Evolutionary conservation across 2,113 vertebrate species (phyloP), one percentile per base, ranked within the genome.

Genomic region (Climacteris rufus): DNA sequence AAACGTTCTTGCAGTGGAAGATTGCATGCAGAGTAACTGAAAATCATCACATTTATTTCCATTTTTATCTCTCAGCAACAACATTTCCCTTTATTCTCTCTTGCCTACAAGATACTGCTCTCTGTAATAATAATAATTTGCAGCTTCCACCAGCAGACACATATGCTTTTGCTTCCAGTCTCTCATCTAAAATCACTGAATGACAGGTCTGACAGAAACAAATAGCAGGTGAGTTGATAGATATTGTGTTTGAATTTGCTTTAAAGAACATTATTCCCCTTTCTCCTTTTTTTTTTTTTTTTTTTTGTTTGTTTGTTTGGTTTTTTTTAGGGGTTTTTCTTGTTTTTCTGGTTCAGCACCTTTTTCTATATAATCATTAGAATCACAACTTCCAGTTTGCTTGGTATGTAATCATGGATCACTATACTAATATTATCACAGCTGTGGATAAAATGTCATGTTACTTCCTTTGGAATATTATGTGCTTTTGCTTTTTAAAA

Each of bases 181-280:
- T 87, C 50, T 97, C 84, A 35, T 93, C 72, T 93, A 49, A 91
- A 88, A 88, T 96, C 94, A 69, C 42, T 71, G 78, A 96, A 77
- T 97, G 96, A 97, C 95, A 96, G 94, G 60, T 94, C 71, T 97
- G 96, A 96, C 95, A 94, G 95, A 88, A 97, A 97, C 90, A 96
- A 97, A 98, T 94, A 94, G 78, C 87, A 95, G 87, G 85, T 93
- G 88, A 14, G n/a, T 70, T 83, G 96, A 96, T 80, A 95, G 59
- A 74, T 92, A 79, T 15, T 94, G 83, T 83, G 70, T 95, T 93
- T 70, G 61, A 45, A 80, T 96, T 96, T 95, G 39, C 40, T 97
- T 96, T 96, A 88, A 96, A 90, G 87, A 94, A 90, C 74, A 94
- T 86, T 78, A 42, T 82, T 49, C 86, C n/a, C 68, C 31, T 40